Percentiles rank a stretch among this genome's conserved stretches.
These are phyloP conservation scores for Periophthalmodon schlosseri DNA, from an alignment of 2,113 vertebrate species.

Conservation along the genomic window DNA sequence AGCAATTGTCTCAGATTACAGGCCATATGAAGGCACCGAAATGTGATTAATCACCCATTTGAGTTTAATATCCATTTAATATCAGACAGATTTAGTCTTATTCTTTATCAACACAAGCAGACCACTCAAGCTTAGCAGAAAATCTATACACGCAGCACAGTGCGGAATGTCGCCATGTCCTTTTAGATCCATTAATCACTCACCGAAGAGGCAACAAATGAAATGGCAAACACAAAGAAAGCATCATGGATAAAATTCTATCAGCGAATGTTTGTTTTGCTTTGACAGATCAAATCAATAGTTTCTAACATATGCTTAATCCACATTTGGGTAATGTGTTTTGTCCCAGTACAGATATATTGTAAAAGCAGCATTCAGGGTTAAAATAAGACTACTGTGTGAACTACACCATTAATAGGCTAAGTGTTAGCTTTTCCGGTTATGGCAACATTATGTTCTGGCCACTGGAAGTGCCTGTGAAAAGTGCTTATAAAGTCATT, in stretches of 20 bases:
- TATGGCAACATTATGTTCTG: no score
- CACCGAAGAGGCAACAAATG: slow-evolving; percentile 55
- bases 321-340: no score
- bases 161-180: slow-evolving; percentile 61
- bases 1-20: slow-evolving; percentile 60
- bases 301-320: not conserved
- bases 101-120: slow-evolving; percentile 70
- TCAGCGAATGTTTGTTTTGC: not conserved
- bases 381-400: no score
- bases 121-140: slow-evolving; percentile 54
- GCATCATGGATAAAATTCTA: not conserved
- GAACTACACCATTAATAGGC: no score
- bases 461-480: no score
- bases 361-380: no score
- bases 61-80: slow-evolving; percentile 65
- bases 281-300: not conserved
- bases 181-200: slow-evolving; percentile 73
- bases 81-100: slow-evolving; percentile 63
- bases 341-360: no score
- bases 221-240: slow-evolving; percentile 47
- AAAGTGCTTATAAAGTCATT: no score
- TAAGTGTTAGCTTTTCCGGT: no score
- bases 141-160: slow-evolving; percentile 65
- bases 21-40: slow-evolving; percentile 31
- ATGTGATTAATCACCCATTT: slow-evolving; percentile 37